These are phyloP conservation scores for Caradrina clavipalpis DNA, from an alignment of 2,888 invertebrate genomes.

Conservation along the genomic window DNA sequence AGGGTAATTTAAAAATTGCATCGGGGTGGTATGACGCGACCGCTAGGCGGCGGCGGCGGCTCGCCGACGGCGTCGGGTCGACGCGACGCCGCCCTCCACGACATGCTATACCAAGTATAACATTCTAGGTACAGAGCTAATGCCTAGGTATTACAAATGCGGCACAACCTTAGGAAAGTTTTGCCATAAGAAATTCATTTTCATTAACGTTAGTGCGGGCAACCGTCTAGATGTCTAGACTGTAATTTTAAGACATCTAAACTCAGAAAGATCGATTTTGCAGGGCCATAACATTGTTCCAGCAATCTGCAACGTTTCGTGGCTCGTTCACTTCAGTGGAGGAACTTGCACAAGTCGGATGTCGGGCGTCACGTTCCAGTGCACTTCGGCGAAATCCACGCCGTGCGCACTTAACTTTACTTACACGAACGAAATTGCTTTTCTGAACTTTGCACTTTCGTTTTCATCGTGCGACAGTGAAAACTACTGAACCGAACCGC, in stretches of 20 bases:
- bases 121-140: conserved; percentile 17
- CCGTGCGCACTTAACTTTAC: conserved; percentile 61
- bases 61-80: conserved; percentile 66
- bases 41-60: conserved; percentile 68
- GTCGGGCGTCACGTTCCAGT: conserved; percentile 80
- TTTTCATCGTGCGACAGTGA: conserved; percentile 70
- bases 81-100: conserved; percentile 44
- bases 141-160: conserved; percentile 27
- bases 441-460: conserved; percentile 76
- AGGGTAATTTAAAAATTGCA: conserved; percentile 85
- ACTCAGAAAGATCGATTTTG: conserved; percentile 9
- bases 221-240: conserved; percentile 49
- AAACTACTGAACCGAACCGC: conserved; percentile 49
- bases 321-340: conserved; percentile 70
- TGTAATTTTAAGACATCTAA: conserved; percentile 25
- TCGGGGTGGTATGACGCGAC: conserved; percentile 76
- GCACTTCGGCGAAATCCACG: conserved; percentile 79
- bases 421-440: conserved; percentile 67
- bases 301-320: conserved; percentile 59
- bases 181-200: conserved; percentile 47
- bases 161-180: conserved; percentile 57
- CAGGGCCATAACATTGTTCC: conserved; percentile 29
- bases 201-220: conserved; percentile 41
- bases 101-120: conserved; percentile 19
- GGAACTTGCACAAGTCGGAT: conserved; percentile 81